These are phyloP conservation scores for Epinotia ramella DNA, from an alignment of 2,888 invertebrate species.

Conservation along the genomic window DNA sequence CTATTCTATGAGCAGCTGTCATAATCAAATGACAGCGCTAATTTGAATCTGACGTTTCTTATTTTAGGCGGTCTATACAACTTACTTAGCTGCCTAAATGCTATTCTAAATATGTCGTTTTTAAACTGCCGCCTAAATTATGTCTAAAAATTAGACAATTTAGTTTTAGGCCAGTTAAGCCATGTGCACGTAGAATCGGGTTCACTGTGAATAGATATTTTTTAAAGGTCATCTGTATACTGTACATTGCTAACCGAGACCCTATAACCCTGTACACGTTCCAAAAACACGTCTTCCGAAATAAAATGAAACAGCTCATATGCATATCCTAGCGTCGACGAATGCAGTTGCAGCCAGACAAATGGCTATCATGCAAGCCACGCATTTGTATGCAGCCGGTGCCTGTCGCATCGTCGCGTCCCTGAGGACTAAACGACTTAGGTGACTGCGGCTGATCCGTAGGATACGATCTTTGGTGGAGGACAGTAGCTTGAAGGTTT, in stretches of 20 bases:
- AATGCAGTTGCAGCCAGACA: not conserved
- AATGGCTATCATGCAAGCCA: constrained; percentile 14
- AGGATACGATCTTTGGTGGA: not conserved
- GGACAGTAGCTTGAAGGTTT: not conserved
- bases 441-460: not conserved
- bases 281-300: not conserved
- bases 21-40: no score
- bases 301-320: constrained; percentile 13
- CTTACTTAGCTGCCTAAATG: no score
- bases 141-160: no score
- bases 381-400: constrained; percentile 19
- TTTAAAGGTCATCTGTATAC: no score
- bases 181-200: no score
- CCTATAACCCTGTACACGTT: not conserved
- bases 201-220: no score
- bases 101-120: no score
- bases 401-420: not conserved
- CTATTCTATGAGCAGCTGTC: no score
- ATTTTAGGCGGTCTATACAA: no score
- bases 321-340: constrained; percentile 14
- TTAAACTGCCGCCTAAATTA: no score
- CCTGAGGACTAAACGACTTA: not conserved
- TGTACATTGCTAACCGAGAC: not conserved
- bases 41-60: no score
- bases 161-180: no score